Base-by-base conservation (phyloP, 2,797 vertebrate genomes). In the Delichon dasypus region DNA sequence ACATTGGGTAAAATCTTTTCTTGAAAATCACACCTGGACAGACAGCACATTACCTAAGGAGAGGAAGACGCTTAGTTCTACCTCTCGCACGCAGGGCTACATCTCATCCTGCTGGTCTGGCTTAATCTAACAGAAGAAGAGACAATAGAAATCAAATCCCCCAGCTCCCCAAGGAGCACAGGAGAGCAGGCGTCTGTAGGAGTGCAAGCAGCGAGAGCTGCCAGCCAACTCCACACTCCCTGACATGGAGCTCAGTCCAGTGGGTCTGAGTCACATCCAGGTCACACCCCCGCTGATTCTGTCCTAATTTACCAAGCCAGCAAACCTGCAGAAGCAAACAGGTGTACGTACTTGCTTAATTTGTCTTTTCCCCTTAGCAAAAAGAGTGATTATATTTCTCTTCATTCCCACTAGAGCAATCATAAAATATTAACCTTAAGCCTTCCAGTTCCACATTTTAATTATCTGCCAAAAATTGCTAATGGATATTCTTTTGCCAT, bases 391-490 rank as follows among this genome's bases (percentile, higher is more conserved):
- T 80, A 76, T 79, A 68, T 92, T 93, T 96, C 81, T 80, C 48
- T 92, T 96, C 60, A 40, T 85, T 95, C 93, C 77, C 89, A 91
- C 73, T 48, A 89, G 47, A 85, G 66, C 81, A 67, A 80, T 94
- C 79, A 90, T 94, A 96, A 97, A 94, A 40, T 62, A 96, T 84
- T 96, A 94, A 96, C 77, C 82, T 90, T 89, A 62, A 55, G 51
- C 74, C 83, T 89, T 93, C 85, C 88, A 91, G 91, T 62, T 45
- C 62, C 9, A 47, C 55, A 32, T 73, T 92, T 90, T 93, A 96
- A 97, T 97, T 97, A 94, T 94, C 91, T 97, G 96, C 91, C 94
- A 97, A 96, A 96, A 96, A 71, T 27, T 80, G 51, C 75, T 90
- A 88, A 70, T 2, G 4, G 90, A 91, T 87, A 93, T 84, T 86